Base-by-base conservation (phyloP, 1,140 invertebrate genomes). In the Drosophila truncata region DNA sequence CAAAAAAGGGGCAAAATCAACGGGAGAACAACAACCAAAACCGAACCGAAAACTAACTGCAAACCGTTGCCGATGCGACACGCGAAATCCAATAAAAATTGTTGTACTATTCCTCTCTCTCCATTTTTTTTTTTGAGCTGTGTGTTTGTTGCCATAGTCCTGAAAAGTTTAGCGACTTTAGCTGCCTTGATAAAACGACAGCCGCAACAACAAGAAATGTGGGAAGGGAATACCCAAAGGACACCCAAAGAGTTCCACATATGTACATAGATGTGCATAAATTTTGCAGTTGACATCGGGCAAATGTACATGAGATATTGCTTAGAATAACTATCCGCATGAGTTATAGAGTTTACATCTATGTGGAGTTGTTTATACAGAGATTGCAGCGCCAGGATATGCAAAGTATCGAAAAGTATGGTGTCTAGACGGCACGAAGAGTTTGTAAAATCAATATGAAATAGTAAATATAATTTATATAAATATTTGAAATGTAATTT, bases 71-170 rank as follows among this genome's bases (percentile, higher is more conserved):
- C 69, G 52, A 72, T 72, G 83, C 83, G 75, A 87, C 83, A 87
- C 80, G 81, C 83, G 78, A 87, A 87, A 87, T 88, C 84, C 84
- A 88, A 87, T 87, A 87, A 88, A 82, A 87, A 63, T 85, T 84
- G 70, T 84, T 52, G 58, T 75, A 63, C 47, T 27, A 41, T 33
- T 69, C 60, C 73, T 47, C 77, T 54, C 25, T 39, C 49, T 73
- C 25, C 4, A 11, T 33, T 13, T 33, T 13, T 49, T 41, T 65
- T 20, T 73, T 62, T 5, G 11, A 25, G 23, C 50, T 75, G 18
- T 60, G 54, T 69, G 47, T 74, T 62, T 64, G 58, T 69, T 49
- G 52, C 33, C 47, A 46, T 74, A 47, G 63, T 62, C 41, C 62
- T 44, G 35, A 46, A 85, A 80, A 84, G 77, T 80, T 84, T 80